Evolutionary conservation across 2,113 vertebrate genomes (phyloP).

Genomic region (Calidris pygmaea): DNA sequence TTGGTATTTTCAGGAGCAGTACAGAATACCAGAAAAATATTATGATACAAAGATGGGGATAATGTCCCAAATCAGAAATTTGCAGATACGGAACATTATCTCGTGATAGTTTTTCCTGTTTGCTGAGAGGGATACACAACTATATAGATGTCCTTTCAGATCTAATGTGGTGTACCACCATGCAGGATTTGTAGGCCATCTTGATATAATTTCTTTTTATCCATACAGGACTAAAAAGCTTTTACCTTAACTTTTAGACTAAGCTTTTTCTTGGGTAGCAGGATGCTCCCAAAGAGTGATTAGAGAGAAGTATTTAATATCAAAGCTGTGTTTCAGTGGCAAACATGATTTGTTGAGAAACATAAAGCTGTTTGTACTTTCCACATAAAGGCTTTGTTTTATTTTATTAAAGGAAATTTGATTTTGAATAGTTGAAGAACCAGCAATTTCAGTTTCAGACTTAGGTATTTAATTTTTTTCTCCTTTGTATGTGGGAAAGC

Average conservation of each 20-base stretch:
- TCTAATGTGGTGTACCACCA: neutral
- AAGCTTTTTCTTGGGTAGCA: neutral
- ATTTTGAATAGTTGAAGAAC: conserved; percentile 56
- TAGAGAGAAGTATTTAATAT: neutral
- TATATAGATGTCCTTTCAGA: neutral
- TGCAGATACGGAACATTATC: neutral
- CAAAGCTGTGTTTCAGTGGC: neutral
- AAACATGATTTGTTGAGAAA: neutral
- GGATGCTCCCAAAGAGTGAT: neutral
- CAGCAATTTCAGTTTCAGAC: conserved; percentile 53
- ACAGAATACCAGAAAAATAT: neutral
- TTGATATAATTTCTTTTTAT: neutral
- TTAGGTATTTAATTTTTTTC: conserved; percentile 21
- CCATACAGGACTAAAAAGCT: neutral
- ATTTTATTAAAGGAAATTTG: conserved; percentile 10
- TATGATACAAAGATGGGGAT: neutral
- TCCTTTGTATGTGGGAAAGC: conserved; percentile 27
- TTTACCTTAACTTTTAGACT: neutral
- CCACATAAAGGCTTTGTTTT: neutral
- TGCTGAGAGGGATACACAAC: neutral
- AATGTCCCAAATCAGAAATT: neutral
- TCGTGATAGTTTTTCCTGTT: neutral
- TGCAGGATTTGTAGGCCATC: neutral
- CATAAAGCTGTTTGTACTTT: neutral
- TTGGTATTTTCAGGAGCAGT: neutral